phyloP scores from a whole-genome alignment of 2,888 invertebrate species.

The Epistrophella euchroma region DNA sequence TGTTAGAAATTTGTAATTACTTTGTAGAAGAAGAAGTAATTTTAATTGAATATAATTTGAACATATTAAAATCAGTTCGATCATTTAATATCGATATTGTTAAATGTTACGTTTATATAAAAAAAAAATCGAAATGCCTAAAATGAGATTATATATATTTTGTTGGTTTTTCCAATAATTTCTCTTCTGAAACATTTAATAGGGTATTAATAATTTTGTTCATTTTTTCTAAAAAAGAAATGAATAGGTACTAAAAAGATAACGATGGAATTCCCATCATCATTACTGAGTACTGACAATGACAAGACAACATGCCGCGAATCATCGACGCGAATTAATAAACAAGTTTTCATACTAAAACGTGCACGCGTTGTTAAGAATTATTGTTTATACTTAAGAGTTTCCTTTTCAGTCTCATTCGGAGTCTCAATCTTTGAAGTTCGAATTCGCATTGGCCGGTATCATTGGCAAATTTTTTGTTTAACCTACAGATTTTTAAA shows the following conservation, averaged over 20 bases:
- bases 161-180: not conserved
- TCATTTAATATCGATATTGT: no score
- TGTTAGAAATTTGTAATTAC: no score
- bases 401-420: conserved; percentile 36
- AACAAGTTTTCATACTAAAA: conserved; percentile 19
- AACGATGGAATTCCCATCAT: conserved; percentile 9
- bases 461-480: not conserved
- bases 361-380: conserved; percentile 10
- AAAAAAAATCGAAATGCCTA: no score
- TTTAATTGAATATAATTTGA: no score
- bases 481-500: not conserved
- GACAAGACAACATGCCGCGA: not conserved
- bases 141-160: no score
- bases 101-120: no score
- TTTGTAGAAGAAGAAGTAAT: no score
- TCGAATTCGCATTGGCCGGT: not conserved
- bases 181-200: not conserved
- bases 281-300: no score
- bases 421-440: conserved; percentile 13
- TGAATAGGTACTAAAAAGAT: not conserved
- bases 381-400: conserved; percentile 34
- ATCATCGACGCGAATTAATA: not conserved
- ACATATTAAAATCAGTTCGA: no score
- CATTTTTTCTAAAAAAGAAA: not conserved
- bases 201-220: not conserved